phyloP scores from a whole-genome alignment of 2,797 vertebrate species.

The Tympanoctomys barrerae region DNA sequence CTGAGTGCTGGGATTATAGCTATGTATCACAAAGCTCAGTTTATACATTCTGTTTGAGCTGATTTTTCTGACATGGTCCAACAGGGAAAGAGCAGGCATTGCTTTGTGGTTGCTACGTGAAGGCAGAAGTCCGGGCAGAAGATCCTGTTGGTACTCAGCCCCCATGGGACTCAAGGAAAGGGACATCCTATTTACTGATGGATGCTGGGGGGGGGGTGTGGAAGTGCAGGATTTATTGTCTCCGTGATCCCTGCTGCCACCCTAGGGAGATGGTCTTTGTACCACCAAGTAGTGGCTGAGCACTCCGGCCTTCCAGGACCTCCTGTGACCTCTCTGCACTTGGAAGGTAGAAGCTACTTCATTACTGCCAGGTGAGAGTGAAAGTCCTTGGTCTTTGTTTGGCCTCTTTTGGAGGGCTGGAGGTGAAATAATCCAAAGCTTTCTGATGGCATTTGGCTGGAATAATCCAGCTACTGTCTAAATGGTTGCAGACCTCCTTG shows the following conservation, averaged over 20 bases:
- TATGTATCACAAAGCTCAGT: neutral
- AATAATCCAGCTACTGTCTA: neutral
- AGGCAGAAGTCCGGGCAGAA: neutral
- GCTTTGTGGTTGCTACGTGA: neutral
- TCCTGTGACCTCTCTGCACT: neutral
- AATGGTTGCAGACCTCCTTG: too few species aligned
- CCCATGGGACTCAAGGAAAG: neutral
- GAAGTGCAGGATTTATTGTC: neutral
- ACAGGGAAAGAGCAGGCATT: neutral
- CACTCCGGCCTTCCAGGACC: neutral
- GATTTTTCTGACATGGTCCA: neutral
- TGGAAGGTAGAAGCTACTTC: neutral
- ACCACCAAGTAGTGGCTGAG: neutral
- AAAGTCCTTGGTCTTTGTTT: neutral
- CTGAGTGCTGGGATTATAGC: neutral
- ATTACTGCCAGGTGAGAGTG: neutral
- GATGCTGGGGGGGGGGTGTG: neutral
- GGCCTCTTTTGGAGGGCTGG: neutral
- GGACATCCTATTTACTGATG: neutral
- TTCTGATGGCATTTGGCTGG: neutral
- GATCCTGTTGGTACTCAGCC: neutral
- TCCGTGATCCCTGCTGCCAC: neutral
- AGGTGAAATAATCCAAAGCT: neutral
- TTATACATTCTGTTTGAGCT: neutral
- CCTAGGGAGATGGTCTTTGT: neutral